These are phyloP conservation scores for Hapalemur alaotrensis DNA, from an alignment of 2,797 vertebrate genomes.

Conservation along the genomic window DNA sequence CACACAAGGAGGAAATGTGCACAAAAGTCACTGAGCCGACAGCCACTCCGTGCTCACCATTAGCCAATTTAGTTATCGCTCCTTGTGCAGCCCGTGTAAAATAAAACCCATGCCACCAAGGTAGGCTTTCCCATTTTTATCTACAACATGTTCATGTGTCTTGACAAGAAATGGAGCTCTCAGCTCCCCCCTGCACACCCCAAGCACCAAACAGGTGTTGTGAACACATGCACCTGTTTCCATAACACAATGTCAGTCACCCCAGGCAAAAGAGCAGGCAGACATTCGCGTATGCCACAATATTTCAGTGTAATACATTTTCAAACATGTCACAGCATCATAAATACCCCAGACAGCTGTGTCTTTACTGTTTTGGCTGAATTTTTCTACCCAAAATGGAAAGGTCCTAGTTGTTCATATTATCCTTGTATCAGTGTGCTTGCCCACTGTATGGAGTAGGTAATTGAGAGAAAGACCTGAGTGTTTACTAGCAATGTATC, in stretches of 20 bases:
- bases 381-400: no score
- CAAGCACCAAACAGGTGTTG: no score
- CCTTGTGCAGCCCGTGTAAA: not conserved
- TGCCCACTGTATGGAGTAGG: not conserved
- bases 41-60: not conserved
- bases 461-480: not conserved
- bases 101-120: not conserved
- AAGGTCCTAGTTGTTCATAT: no score
- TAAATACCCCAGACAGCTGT: not conserved
- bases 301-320: not conserved
- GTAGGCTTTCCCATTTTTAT: not conserved
- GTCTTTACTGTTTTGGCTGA: not conserved
- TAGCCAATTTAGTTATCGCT: not conserved
- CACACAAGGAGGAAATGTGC: not conserved
- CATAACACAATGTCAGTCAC: no score
- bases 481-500: accelerated
- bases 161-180: not conserved
- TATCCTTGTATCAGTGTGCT: not conserved
- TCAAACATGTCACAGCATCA: not conserved
- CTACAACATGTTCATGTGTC: not conserved
- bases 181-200: not conserved
- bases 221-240: not conserved
- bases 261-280: not conserved
- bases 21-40: not conserved
- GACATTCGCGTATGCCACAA: accelerated